Evolutionary conservation across 2,888 invertebrate genomes (phyloP).

Genomic region (Scaptomyza cyrtandrae): DNA sequence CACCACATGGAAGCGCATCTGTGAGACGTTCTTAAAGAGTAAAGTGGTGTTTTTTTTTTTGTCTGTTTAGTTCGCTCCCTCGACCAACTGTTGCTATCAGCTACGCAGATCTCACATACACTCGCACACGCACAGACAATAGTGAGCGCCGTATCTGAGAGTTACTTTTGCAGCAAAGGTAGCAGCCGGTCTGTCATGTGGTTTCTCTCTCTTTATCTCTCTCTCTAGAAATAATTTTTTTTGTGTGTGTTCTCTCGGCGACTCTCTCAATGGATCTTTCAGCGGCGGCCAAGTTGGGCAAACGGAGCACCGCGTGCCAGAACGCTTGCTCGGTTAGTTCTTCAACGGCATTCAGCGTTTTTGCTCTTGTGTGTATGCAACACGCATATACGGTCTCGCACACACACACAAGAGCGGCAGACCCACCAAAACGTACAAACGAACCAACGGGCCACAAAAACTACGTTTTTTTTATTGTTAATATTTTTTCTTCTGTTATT

Average conservation of each 20-base stretch:
- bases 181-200: conserved; percentile 23
- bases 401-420: not conserved
- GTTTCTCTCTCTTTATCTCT: conserved; percentile 3
- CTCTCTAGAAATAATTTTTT: not conserved
- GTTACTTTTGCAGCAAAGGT: conserved; percentile 41
- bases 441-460: conserved; percentile 15
- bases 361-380: conserved; percentile 38
- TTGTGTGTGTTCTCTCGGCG: conserved; percentile 18
- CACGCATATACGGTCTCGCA: conserved; percentile 6
- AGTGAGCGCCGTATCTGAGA: conserved; percentile 30
- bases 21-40: conserved; percentile 8
- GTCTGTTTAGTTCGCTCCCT: conserved; percentile 10
- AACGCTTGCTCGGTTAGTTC: conserved; percentile 65
- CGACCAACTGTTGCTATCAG: conserved; percentile 38
- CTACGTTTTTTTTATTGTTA: conserved; percentile 13
- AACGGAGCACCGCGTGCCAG: conserved; percentile 38
- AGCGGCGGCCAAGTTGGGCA: conserved; percentile 42
- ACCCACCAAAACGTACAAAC: not conserved
- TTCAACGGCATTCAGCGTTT: conserved; percentile 69
- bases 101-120: conserved; percentile 37
- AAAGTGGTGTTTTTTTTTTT: conserved; percentile 19
- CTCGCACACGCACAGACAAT: conserved; percentile 4
- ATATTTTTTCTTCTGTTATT: conserved; percentile 5
- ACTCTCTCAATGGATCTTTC: conserved; percentile 18
- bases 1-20: not conserved